Conservation (phyloP, 2,797 vertebrate species). For the Rhinella marina region DNA sequence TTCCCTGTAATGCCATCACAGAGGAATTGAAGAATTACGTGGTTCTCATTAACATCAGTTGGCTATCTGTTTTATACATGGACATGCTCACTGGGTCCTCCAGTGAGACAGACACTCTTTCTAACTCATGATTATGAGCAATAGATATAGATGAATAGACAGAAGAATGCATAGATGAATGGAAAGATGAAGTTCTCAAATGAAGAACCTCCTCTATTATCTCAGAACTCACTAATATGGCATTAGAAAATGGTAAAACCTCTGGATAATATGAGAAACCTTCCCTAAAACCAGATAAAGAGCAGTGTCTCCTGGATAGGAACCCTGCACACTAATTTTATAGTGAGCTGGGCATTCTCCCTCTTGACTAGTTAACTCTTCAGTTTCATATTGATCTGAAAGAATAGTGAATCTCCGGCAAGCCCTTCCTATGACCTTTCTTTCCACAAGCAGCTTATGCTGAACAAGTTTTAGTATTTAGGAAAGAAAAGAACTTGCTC, state of each 20-base stretch:
- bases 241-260: neutral
- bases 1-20: no score
- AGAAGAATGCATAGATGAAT: no score
- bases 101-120: neutral
- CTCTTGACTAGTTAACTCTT: constrained; percentile 5
- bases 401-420: constrained; percentile 37
- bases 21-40: no score
- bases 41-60: no score
- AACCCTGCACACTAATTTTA: constrained; percentile 15
- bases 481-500: constrained; percentile 40
- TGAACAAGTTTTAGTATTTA: constrained; percentile 50
- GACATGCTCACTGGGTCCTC: neutral
- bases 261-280: neutral
- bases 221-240: no score
- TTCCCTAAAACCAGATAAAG: neutral
- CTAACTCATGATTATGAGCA: no score
- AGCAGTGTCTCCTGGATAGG: neutral
- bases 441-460: constrained; percentile 44
- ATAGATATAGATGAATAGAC: no score
- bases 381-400: constrained; percentile 48
- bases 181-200: no score
- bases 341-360: constrained; percentile 11
- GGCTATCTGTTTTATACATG: no score
- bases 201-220: no score
- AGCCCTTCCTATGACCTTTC: constrained; percentile 50